These are phyloP conservation scores for Heliconius ethilla DNA, from an alignment of 2,888 invertebrate genomes.

Conservation along the genomic window DNA sequence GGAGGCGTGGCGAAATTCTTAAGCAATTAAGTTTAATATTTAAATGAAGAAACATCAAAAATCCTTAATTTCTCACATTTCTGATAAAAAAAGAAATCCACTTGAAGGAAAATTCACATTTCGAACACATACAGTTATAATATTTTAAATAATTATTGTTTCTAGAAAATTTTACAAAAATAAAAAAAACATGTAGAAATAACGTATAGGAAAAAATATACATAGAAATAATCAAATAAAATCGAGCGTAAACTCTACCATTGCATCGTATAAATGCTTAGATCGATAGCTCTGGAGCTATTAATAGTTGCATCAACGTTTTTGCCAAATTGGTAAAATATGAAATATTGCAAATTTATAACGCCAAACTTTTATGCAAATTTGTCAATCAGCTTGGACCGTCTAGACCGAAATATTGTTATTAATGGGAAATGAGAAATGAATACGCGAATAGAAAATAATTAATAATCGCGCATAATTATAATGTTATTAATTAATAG, in stretches of 20 bases:
- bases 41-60: neutral
- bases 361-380: slow-evolving; percentile 25
- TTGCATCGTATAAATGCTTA: neutral
- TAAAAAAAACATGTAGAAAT: too few species aligned
- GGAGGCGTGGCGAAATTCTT: neutral
- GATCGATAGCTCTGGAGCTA: neutral
- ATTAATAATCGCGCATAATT: neutral
- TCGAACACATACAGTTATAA: too few species aligned
- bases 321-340: slow-evolving; percentile 14
- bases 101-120: too few species aligned
- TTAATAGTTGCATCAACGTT: slow-evolving; percentile 19
- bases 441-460: neutral
- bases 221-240: neutral
- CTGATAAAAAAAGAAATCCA: too few species aligned
- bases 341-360: slow-evolving; percentile 15
- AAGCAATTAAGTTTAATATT: neutral
- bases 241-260: neutral
- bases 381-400: slow-evolving; percentile 28
- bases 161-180: too few species aligned
- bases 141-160: too few species aligned
- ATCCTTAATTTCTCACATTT: too few species aligned
- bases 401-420: slow-evolving; percentile 16
- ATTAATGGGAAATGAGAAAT: slow-evolving; percentile 7
- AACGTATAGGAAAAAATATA: neutral
- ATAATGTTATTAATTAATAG: neutral